phyloP scores from a whole-genome alignment of 2,888 invertebrate genomes.

The Dicranocentrus wangi region DNA sequence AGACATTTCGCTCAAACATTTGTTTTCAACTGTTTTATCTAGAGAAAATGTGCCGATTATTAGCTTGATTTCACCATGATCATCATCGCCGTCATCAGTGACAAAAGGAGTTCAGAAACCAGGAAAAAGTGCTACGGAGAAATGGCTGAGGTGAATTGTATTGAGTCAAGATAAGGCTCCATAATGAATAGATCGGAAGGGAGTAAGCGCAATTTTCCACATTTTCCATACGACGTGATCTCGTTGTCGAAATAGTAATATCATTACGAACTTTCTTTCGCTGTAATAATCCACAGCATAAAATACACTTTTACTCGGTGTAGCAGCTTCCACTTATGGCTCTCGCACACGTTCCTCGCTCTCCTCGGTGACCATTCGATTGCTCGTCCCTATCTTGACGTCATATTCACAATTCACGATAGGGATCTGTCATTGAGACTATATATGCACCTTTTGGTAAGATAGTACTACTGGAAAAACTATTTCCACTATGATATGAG shows the following conservation, averaged over 20 bases:
- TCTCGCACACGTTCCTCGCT: background rate
- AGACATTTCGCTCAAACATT: conserved; percentile 2
- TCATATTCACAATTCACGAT: conserved; percentile 29
- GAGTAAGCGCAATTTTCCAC: conserved; percentile 49
- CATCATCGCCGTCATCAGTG: conserved; percentile 20
- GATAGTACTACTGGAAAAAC: too few species aligned
- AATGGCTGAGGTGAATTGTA: conserved; percentile 2
- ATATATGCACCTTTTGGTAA: too few species aligned
- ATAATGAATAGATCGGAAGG: conserved; percentile 57
- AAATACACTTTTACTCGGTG: background rate
- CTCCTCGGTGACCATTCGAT: conserved; percentile 7
- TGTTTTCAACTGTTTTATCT: conserved; percentile 7
- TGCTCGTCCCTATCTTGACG: conserved; percentile 13
- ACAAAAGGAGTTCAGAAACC: conserved; percentile 7
- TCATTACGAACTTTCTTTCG: conserved; percentile 4
- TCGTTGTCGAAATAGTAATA: conserved; percentile 18
- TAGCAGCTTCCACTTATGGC: background rate
- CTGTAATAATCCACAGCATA: background rate
- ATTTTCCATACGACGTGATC: conserved; percentile 42
- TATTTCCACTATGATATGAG: too few species aligned
- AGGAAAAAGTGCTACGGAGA: background rate
- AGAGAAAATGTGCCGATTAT: conserved; percentile 39
- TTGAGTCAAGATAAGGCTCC: background rate
- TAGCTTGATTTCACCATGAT: conserved; percentile 53
- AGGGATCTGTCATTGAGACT: background rate